Evolutionary conservation across 2,797 vertebrate species (phyloP).

Genomic region (Oryzias sinensis): DNA sequence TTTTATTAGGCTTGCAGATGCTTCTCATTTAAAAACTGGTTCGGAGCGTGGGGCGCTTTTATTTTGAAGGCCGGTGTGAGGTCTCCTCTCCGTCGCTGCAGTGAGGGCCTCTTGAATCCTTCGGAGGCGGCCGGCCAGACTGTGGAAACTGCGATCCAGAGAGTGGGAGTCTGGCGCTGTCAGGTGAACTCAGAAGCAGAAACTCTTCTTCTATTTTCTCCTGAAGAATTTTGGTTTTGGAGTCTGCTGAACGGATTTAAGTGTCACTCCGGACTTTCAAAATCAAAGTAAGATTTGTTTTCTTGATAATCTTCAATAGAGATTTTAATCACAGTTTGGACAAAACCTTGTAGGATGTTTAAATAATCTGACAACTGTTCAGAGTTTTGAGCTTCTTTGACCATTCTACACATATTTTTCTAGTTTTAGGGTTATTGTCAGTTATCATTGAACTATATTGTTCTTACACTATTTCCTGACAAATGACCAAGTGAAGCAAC

Average conservation of each 20-base stretch:
- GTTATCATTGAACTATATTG: no score
- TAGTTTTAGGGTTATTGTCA: no score
- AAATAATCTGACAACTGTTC: neutral
- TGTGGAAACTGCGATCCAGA: neutral
- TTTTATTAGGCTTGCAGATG: neutral
- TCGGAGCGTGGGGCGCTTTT: conserved; percentile 8
- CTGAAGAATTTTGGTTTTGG: neutral
- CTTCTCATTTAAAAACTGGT: neutral
- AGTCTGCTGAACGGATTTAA: neutral
- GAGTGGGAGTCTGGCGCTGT: conserved; percentile 6
- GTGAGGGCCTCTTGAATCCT: fast-evolving
- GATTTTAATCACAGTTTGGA: neutral
- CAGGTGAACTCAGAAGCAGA: conserved; percentile 31
- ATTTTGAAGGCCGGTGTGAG: conserved; percentile 28
- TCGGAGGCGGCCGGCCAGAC: neutral
- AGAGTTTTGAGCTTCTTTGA: no score
- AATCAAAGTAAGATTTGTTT: conserved; percentile 28
- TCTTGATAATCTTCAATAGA: neutral
- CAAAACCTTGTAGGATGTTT: neutral
- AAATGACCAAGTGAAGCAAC: no score
- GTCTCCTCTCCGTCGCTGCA: neutral
- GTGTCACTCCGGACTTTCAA: neutral
- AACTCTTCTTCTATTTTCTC: neutral
- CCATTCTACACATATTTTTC: no score
- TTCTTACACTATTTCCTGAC: no score